Conservation (phyloP, 2,113 vertebrate genomes). For the Chrysemys picta region DNA sequence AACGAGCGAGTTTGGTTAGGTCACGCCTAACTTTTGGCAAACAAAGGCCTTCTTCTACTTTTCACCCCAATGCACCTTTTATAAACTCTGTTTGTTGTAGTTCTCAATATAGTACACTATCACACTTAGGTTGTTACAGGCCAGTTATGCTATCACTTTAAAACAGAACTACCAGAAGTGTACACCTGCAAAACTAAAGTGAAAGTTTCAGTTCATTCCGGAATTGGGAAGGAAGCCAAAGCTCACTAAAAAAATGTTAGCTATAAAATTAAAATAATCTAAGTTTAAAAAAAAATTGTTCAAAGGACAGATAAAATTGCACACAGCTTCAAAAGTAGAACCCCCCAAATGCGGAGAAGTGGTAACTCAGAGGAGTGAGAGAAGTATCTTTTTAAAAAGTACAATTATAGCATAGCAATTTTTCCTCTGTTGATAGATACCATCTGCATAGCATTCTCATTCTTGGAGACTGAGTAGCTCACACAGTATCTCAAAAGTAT, state of each 20-base stretch:
- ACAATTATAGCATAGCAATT: accelerated
- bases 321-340: too few species aligned
- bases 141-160: neutral
- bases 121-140: neutral
- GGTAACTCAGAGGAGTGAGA: neutral
- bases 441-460: accelerated
- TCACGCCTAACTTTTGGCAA: neutral
- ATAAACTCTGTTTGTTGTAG: neutral
- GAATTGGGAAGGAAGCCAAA: neutral
- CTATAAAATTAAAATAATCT: neutral
- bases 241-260: neutral
- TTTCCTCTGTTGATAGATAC: neutral
- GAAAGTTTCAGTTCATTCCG: neutral
- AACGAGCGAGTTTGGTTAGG: neutral
- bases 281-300: neutral
- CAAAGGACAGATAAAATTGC: neutral
- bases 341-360: neutral
- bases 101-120: neutral
- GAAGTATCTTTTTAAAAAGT: neutral
- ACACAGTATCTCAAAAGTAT: too few species aligned
- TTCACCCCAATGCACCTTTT: neutral
- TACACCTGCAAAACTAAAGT: neutral
- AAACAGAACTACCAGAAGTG: neutral
- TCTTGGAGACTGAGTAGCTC: neutral
- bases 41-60: neutral